Conservation (phyloP, 2,797 vertebrate species). For the Clarias platycephalus region DNA sequence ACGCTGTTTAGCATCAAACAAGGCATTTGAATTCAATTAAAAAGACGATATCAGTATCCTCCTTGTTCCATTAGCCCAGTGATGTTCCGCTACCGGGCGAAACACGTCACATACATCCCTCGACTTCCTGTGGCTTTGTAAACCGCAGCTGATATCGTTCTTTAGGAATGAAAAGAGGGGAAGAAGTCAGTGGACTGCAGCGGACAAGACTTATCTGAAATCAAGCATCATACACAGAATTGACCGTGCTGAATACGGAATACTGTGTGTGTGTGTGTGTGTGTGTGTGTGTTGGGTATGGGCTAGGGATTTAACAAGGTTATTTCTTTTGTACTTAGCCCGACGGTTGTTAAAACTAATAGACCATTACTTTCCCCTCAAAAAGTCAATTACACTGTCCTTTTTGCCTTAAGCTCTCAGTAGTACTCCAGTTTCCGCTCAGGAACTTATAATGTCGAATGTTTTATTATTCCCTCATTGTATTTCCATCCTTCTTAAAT, state of each 20-base stretch:
- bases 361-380: conserved; percentile 53
- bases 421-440: conserved; percentile 37
- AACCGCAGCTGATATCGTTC: conserved; percentile 37
- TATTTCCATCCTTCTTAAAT: conserved; percentile 7
- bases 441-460: conserved; percentile 49
- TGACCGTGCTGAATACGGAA: conserved; percentile 40
- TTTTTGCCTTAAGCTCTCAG: conserved; percentile 44
- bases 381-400: conserved; percentile 56
- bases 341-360: conserved; percentile 60
- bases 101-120: conserved; percentile 35
- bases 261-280: conserved; percentile 28
- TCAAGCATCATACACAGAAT: conserved; percentile 19
- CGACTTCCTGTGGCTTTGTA: conserved; percentile 28
- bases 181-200: conserved; percentile 28
- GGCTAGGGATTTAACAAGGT: conserved; percentile 25
- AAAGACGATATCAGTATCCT: conserved; percentile 40
- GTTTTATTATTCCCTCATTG: conserved; percentile 41
- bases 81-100: conserved; percentile 39
- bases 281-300: conserved; percentile 13
- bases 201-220: conserved; percentile 34
- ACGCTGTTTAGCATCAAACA: conserved; percentile 31
- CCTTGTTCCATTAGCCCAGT: conserved; percentile 46
- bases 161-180: conserved; percentile 26
- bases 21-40: conserved; percentile 50
- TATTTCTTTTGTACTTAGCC: conserved; percentile 59